Evolutionary conservation across 2,888 invertebrate genomes (phyloP).

Genomic region (Lobophora halterata): DNA sequence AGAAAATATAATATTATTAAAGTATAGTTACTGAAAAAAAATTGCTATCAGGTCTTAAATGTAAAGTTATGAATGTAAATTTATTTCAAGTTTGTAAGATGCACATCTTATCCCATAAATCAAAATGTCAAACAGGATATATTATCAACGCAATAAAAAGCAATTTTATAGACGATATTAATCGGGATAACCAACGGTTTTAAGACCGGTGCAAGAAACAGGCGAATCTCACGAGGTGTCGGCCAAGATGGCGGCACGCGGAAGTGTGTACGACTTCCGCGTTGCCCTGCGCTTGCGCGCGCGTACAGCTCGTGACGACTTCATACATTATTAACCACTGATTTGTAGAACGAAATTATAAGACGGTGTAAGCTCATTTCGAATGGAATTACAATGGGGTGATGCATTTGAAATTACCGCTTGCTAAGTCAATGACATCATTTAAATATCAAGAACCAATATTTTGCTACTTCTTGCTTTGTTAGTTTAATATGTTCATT

Average conservation of each 20-base stretch:
- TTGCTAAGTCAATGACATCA: conserved; percentile 10
- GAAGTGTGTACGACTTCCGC: conserved; percentile 75
- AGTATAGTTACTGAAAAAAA: no score
- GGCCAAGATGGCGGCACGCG: conserved; percentile 78
- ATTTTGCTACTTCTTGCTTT: no score
- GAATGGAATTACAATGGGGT: conserved; percentile 3
- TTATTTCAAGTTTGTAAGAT: neutral
- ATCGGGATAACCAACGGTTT: conserved; percentile 15
- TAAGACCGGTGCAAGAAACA: conserved; percentile 36
- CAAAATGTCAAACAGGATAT: neutral
- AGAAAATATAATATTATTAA: neutral
- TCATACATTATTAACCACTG: conserved; percentile 61
- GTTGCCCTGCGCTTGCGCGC: conserved; percentile 66
- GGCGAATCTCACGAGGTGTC: conserved; percentile 67
- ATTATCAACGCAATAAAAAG: conserved; percentile 5
- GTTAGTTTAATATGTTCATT: no score
- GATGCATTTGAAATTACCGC: conserved; percentile 10
- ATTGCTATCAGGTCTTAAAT: no score
- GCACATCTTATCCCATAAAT: neutral
- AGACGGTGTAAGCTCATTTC: conserved; percentile 35
- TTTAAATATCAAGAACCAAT: conserved; percentile 5
- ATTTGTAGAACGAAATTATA: conserved; percentile 49
- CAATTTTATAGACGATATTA: conserved; percentile 6
- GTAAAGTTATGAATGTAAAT: no score
- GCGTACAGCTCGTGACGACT: conserved; percentile 65